Percentiles rank a stretch among this genome's conserved stretches.
phyloP scores from a whole-genome alignment of 2,797 vertebrate species.

The Poeciliopsis turneri region DNA sequence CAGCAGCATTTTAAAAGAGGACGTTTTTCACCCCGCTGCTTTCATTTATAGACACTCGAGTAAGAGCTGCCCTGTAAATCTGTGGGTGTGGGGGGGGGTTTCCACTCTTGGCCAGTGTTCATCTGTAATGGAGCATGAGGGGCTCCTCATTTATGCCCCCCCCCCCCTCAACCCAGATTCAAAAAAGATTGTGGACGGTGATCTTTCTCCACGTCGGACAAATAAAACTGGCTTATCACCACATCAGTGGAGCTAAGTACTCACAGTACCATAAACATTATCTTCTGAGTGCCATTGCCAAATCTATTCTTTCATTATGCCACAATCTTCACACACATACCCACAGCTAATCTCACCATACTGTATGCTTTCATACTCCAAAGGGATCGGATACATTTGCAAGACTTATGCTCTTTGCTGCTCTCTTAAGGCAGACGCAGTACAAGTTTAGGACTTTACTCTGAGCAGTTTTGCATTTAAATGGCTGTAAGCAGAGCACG shows the following conservation, averaged over 20 bases:
- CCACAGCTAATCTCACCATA: neutral
- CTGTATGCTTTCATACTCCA: slow-evolving; percentile 32
- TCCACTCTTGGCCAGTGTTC: slow-evolving; percentile 46
- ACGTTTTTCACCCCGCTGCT: slow-evolving; percentile 39
- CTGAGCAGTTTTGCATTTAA: slow-evolving; percentile 30
- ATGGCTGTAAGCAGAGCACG: slow-evolving; percentile 28
- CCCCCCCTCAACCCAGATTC: slow-evolving; percentile 29
- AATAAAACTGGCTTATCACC: slow-evolving; percentile 34
- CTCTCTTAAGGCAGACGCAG: slow-evolving; percentile 25
- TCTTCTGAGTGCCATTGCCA: slow-evolving; percentile 1
- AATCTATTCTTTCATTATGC: slow-evolving; percentile 14
- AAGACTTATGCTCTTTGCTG: slow-evolving; percentile 44
- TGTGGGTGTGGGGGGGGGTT: neutral
- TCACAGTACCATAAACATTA: slow-evolving; percentile 17
- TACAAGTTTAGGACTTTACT: slow-evolving; percentile 39
- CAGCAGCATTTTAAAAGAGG: slow-evolving; percentile 10
- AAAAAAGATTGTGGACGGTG: slow-evolving; percentile 2
- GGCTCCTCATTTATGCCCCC: slow-evolving; percentile 36
- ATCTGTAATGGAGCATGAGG: slow-evolving; percentile 53
- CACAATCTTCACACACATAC: slow-evolving; percentile 4
- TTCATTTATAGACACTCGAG: slow-evolving; percentile 24
- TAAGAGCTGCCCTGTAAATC: slow-evolving; percentile 32
- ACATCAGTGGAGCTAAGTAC: slow-evolving; percentile 15
- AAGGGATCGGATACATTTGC: slow-evolving; percentile 49
- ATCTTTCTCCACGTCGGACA: slow-evolving; percentile 19